Evolutionary conservation across 1,140 invertebrate genomes (phyloP).

Genomic region (Coboldia fuscipes): DNA sequence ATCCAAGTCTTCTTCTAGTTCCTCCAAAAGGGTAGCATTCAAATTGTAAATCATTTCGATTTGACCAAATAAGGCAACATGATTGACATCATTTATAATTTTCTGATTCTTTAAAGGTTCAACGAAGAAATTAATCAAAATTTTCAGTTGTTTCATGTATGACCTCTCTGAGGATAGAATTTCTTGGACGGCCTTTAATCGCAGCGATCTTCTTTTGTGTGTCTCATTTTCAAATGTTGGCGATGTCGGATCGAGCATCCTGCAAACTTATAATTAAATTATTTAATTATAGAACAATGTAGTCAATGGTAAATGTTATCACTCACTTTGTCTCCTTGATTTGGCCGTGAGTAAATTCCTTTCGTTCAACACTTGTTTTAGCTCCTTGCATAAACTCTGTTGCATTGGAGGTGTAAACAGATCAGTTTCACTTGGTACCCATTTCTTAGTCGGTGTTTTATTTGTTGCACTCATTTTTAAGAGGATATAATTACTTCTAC

Average conservation of each 20-base stretch:
- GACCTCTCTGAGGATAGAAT: constrained; percentile 47
- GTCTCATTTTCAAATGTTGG: constrained; percentile 15
- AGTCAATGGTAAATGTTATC: neutral
- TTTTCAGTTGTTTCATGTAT: constrained; percentile 43
- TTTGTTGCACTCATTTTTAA: too few species aligned
- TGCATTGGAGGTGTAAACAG: too few species aligned
- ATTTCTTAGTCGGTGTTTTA: too few species aligned
- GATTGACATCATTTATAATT: constrained; percentile 29
- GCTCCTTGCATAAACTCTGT: constrained; percentile 32
- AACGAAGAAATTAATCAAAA: constrained; percentile 45
- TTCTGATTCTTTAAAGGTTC: constrained; percentile 34
- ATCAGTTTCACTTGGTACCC: too few species aligned
- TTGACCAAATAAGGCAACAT: constrained; percentile 41
- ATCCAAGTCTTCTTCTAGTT: constrained; percentile 32
- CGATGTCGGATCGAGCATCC: constrained; percentile 4
- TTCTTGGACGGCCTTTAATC: constrained; percentile 34
- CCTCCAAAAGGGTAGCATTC: constrained; percentile 39
- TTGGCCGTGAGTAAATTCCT: constrained; percentile 37
- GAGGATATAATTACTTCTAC: too few species aligned
- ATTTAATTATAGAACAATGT: constrained; percentile 4
- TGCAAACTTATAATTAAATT: neutral
- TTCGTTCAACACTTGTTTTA: constrained; percentile 32
- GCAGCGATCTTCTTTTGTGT: constrained; percentile 23
- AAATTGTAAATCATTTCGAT: constrained; percentile 48
- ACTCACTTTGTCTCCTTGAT: constrained; percentile 30